Base-by-base conservation (phyloP, 37 sponge, comb jelly and placozoan species). In the Halichondria panicea region DNA sequence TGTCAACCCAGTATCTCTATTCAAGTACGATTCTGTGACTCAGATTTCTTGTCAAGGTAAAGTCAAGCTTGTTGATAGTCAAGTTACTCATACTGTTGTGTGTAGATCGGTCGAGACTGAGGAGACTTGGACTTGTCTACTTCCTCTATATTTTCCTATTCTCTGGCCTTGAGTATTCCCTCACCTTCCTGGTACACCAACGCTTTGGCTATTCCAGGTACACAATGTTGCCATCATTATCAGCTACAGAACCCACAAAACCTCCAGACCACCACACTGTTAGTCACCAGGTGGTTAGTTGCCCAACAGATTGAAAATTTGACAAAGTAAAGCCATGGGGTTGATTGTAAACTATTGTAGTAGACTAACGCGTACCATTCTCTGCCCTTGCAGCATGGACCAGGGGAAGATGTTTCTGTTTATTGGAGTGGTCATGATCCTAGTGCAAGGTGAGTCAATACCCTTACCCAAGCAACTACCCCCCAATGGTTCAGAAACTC, bases 321-420 rank as follows among this genome's bases (percentile, higher is more conserved):
- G n/a, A n/a, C n/a, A n/a, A n/a, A n/a, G n/a, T n/a, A n/a, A n/a
- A n/a, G n/a, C n/a, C n/a, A n/a, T n/a, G n/a, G n/a, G n/a, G n/a
- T n/a, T n/a, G n/a, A n/a, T n/a, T n/a, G n/a, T n/a, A n/a, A n/a
- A n/a, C n/a, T n/a, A n/a, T n/a, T n/a, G n/a, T n/a, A n/a, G n/a
- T n/a, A n/a, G n/a, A n/a, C n/a, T n/a, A n/a, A n/a, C 32, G 35
- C 32, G 6, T 35, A 11, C 21, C 8, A 59, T 32, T 54, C 19
- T 21, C 12, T 53, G 1, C 34, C 44, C 0, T 19, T 54, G 3
- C 44, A 89, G 90, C 30, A 78, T 91, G 81, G 71, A 94, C 34
- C 96, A 96, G 80, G 96, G 96, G 30, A 89, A 70, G 39, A 96
- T 96, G 96, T 96, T 87, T 61, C 73, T 93, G 9, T 89, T 87